Evolutionary conservation across 2,797 vertebrate genomes (phyloP), one percentile per base, ranked within the genome.

Genomic region (Sebastiscus tertius): DNA sequence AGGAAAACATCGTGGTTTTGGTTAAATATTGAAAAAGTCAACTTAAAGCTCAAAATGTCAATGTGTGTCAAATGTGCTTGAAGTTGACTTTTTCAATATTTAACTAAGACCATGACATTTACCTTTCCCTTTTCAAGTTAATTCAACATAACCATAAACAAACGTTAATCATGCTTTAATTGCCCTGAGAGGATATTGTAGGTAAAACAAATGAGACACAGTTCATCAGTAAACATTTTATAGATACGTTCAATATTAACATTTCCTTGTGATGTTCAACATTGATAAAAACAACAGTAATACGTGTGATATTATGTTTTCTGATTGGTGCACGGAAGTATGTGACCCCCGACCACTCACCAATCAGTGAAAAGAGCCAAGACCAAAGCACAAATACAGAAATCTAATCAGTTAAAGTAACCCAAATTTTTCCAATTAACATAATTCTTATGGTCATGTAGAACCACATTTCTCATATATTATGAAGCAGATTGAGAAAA

Each of bases 271-370:
- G 58, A 10, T 20, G 27, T 31, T 31, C 27, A 12, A 33, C 4
- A 6, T 68, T 34, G 31, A 56, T 58, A 7, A 34, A 11, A 60
- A 60, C 18, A 0, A 60, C 8, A 36, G 20, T 18, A 3, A 68
- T 0, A 13, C 0, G 0, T 22, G 0, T 52, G 46, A 33, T 31
- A 26, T 36, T 36, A 39, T 42, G 18, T 60, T 33, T 52, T 5
- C 39, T 62, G 20, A 61, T 16, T 14, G 11, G 26, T 22, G 12
- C 27, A 24, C 2, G 0, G 26, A 61, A 31, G 18, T 26, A 42
- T 20, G 16, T 8, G 20, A 62, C 60, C n/a, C n/a, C n/a, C n/a
- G n/a, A n/a, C n/a, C n/a, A n/a, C n/a, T n/a, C n/a, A n/a, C n/a
- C n/a, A n/a, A 59, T 71, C 55, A 27, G 4, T 42, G 12, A 61